Evolutionary conservation across 2,888 invertebrate species (phyloP), one percentile per base, ranked within the genome.

Genomic region (Limnephilus marmoratus): DNA sequence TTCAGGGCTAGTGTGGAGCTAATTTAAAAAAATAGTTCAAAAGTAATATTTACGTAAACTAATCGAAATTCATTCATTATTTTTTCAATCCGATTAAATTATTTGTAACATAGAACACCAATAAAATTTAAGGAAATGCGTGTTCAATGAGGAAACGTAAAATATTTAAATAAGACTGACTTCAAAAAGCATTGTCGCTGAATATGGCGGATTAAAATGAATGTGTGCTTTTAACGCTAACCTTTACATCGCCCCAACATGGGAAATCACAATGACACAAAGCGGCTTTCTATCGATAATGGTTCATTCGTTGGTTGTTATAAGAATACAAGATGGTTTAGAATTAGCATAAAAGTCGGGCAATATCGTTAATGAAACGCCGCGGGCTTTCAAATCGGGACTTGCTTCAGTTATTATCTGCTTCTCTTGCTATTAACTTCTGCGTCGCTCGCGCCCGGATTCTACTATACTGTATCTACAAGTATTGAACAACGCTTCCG

Each of bases 291-390:
- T 68, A n/a, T 68, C 24, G 68, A n/a, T 24, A 68, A 53, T 68
- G 18, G 68, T 68, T 68, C 24, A 68, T 24, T 24, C 68, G 68
- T 68, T 24, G 7, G 18, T 7, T 68, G 68, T 68, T 68, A n/a
- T 68, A 68, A 68, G 24, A 68, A 68, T 68, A 68, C n/a, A 68
- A 29, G 86, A 49, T 37, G 86, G 49, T 45, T n/a, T 24, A 45
- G 45, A 86, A 86, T 86, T 86, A 86, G 45, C 86, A 86, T 86
- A 86, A 86, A 86, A 49, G 41, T 37, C 86, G 11, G 45, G 86
- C 49, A 86, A 86, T 86, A 45, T 29, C 86, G 29, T 45, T 45
- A 37, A 37, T 45, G 37, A 86, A 86, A 37, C 86, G 86, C 86
- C 45, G 86, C 45, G 37, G 86, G 45, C n/a, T n/a, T 15, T 86